Evolutionary conservation across 2,113 vertebrate genomes (phyloP).

Genomic region (Gallinago paraguaiae): DNA sequence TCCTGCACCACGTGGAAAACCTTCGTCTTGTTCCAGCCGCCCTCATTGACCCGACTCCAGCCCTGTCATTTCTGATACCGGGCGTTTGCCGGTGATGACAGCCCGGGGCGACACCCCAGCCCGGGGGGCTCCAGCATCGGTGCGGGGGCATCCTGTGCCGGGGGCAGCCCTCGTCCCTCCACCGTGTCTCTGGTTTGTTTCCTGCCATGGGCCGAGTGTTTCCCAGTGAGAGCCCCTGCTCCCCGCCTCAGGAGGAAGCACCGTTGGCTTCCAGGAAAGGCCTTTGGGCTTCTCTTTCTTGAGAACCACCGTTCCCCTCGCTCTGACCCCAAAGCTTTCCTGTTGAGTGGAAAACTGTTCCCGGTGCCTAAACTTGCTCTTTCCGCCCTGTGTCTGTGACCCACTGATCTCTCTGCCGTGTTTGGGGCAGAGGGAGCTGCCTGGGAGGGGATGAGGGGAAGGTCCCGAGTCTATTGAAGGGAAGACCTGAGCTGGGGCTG

Average conservation of each 20-base stretch:
- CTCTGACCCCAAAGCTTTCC: not conserved
- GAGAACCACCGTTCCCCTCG: not conserved
- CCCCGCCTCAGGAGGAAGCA: not conserved
- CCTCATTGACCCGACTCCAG: not conserved
- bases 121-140: rapidly evolving
- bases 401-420: not conserved
- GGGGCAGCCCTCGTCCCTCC: not conserved
- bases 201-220: not conserved
- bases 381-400: not conserved
- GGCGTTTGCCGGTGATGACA: not conserved
- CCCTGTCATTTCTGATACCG: rapidly evolving
- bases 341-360: not conserved
- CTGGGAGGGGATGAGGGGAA: too few species aligned
- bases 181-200: not conserved
- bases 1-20: not conserved
- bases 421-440: not conserved
- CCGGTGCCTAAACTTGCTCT: not conserved
- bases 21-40: not conserved
- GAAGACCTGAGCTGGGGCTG: not conserved
- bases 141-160: not conserved
- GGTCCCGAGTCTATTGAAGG: rapidly evolving
- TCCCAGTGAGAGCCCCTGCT: rapidly evolving
- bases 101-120: not conserved
- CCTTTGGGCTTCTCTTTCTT: not conserved
- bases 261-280: not conserved